Percentiles rank a stretch among this genome's conserved stretches.
phyloP scores from a whole-genome alignment of 1,140 invertebrate genomes.

The Drosophila paulistorum region DNA sequence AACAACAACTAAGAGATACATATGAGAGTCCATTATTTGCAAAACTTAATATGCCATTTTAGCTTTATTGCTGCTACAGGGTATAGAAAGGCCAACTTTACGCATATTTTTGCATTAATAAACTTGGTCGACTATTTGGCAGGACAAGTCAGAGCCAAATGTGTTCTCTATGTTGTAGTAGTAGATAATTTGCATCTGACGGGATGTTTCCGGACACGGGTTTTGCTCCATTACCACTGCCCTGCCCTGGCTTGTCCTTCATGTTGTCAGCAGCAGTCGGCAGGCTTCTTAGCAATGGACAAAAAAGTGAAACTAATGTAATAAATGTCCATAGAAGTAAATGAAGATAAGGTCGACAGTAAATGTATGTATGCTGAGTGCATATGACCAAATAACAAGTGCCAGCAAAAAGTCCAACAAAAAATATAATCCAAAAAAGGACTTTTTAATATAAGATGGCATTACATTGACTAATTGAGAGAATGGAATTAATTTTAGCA shows the following conservation, averaged over 20 bases:
- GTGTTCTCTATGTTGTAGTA: background rate
- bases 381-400: too few relatives aligned
- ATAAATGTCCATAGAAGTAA: conserved; percentile 48
- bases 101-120: conserved; percentile 52
- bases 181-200: conserved; percentile 25
- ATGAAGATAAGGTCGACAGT: too few relatives aligned
- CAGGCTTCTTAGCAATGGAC: background rate
- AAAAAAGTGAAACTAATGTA: conserved; percentile 44
- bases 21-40: background rate
- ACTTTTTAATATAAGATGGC: conserved; percentile 16
- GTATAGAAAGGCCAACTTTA: conserved; percentile 24
- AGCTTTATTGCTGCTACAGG: background rate
- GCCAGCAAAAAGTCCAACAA: too few relatives aligned
- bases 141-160: background rate
- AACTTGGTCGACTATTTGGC: conserved; percentile 19
- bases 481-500: conserved; percentile 26
- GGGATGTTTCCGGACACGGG: background rate
- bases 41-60: background rate
- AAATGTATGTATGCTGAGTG: too few relatives aligned
- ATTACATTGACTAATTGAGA: conserved; percentile 41
- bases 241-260: background rate
- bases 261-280: background rate
- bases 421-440: too few relatives aligned
- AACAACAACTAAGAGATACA: too few relatives aligned
- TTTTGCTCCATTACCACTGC: too few relatives aligned